Conservation (phyloP, 2,113 vertebrate species). For the Proterorhinus semilunaris region DNA sequence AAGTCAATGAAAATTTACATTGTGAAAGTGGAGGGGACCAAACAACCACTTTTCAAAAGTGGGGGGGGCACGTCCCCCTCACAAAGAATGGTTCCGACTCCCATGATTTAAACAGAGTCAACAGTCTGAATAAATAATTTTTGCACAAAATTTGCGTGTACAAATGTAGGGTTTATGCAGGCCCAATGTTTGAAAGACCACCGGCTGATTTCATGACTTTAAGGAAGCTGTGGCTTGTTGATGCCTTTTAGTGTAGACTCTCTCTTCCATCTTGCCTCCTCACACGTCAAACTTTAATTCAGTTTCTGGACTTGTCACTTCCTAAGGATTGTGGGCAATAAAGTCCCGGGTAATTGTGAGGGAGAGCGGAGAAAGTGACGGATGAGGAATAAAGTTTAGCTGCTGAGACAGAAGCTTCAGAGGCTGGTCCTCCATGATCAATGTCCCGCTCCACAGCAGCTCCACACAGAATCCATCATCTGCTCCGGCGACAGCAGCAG, state of each 20-base stretch:
- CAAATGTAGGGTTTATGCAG: too few species aligned
- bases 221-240: too few species aligned
- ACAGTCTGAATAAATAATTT: too few species aligned
- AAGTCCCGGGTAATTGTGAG: constrained; percentile 69
- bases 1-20: too few species aligned
- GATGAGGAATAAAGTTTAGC: constrained; percentile 63
- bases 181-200: background rate
- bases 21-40: too few species aligned
- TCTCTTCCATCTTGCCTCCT: constrained; percentile 57
- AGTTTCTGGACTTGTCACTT: constrained; percentile 72
- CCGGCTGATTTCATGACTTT: background rate
- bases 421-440: constrained; percentile 67
- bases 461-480: constrained; percentile 49
- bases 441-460: constrained; percentile 71
- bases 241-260: constrained; percentile 4
- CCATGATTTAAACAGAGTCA: too few species aligned
- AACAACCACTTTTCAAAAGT: too few species aligned
- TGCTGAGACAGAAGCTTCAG: constrained; percentile 21
- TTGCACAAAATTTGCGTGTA: too few species aligned
- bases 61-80: too few species aligned
- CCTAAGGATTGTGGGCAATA: constrained; percentile 74
- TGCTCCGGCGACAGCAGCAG: constrained; percentile 37
- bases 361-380: constrained; percentile 46
- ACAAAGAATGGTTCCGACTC: too few species aligned
- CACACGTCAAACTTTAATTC: constrained; percentile 75